These are phyloP conservation scores for Pelobates cultripes DNA, from an alignment of 2,797 vertebrate genomes.

Conservation along the genomic window DNA sequence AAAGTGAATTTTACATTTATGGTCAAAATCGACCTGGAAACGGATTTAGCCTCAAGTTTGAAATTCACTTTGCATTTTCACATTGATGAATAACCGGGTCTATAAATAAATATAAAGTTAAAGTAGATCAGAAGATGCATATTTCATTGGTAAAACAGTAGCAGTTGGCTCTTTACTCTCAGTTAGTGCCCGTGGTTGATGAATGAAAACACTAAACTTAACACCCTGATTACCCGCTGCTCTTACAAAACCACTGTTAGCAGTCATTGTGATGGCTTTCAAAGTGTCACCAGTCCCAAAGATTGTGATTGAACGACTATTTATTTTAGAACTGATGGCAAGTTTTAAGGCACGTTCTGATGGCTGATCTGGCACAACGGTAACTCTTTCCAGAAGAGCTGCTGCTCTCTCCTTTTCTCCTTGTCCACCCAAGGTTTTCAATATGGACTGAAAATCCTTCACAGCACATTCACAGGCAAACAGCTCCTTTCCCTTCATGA, in stretches of 20 bases:
- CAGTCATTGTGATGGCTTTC: constrained; percentile 91
- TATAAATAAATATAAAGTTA: constrained; percentile 18
- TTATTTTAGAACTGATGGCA: constrained; percentile 88
- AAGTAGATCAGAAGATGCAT: constrained; percentile 14
- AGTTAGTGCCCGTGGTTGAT: constrained; percentile 91
- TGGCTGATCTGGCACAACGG: constrained; percentile 83
- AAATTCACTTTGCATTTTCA: too few species aligned
- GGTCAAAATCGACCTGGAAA: too few species aligned
- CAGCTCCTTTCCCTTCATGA: constrained; percentile 91
- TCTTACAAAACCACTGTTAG: constrained; percentile 93
- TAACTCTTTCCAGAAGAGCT: constrained; percentile 77
- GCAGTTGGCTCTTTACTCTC: constrained; percentile 93
- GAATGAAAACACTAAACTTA: constrained; percentile 90
- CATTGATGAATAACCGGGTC: too few species aligned
- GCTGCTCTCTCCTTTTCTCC: constrained; percentile 84
- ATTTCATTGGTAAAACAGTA: constrained; percentile 71
- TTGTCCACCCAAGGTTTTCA: constrained; percentile 87
- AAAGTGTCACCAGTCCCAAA: constrained; percentile 92
- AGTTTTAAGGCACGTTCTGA: constrained; percentile 85
- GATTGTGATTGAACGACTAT: constrained; percentile 85
- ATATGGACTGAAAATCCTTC: constrained; percentile 87
- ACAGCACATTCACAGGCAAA: constrained; percentile 90
- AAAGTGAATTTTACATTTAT: too few species aligned
- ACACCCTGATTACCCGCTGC: constrained; percentile 93
- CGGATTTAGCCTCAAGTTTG: too few species aligned